Conservation (phyloP, 2,888 invertebrate species). For the Megalurothrips usitatus region DNA sequence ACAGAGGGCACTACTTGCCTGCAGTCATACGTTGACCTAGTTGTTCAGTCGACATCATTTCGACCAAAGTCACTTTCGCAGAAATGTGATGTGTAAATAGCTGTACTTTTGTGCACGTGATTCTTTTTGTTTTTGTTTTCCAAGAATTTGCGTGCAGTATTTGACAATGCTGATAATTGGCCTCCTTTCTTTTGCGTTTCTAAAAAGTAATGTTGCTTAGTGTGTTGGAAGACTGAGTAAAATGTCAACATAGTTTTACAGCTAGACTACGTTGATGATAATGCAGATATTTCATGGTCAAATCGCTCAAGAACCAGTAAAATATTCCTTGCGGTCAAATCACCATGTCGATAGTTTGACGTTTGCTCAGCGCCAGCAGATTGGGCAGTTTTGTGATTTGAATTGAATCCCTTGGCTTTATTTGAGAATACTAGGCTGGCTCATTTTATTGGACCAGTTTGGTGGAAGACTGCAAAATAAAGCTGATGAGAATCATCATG, state of each 20-base stretch:
- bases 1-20: not conserved
- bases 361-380: not conserved
- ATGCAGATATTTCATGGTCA: too few relatives aligned
- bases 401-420: conserved; percentile 26
- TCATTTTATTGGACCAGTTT: not conserved
- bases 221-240: conserved; percentile 21
- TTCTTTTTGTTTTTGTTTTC: conserved; percentile 12
- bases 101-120: not conserved
- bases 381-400: conserved; percentile 14
- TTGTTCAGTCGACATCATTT: not conserved
- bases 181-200: not conserved
- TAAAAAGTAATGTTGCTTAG: not conserved
- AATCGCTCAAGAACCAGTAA: too few relatives aligned
- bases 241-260: not conserved
- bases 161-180: not conserved
- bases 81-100: not conserved
- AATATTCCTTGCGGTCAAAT: too few relatives aligned
- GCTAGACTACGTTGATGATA: not conserved
- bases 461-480: not conserved
- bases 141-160: conserved; percentile 8
- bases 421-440: not conserved
- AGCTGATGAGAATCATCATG: conserved; percentile 16
- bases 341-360: not conserved
- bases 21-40: not conserved
- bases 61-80: not conserved